Conservation (phyloP, 2,888 invertebrate genomes). For the Eueremaeus valkanovi region DNA sequence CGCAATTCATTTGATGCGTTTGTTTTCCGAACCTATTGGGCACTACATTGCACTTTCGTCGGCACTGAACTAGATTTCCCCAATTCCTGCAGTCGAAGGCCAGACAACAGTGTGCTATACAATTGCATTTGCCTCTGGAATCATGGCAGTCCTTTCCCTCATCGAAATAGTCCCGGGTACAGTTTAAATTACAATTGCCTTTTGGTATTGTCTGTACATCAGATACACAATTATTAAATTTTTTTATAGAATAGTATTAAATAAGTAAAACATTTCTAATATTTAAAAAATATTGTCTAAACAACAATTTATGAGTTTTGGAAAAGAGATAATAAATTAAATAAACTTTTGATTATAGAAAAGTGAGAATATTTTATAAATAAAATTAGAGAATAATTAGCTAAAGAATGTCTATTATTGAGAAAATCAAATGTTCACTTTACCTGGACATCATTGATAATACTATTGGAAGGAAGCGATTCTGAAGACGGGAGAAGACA, state of each 20-base stretch:
- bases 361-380: no score
- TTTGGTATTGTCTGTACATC: neutral
- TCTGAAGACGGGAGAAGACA: neutral
- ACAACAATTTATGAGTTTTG: no score
- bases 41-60: slow-evolving; percentile 35
- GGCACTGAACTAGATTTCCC: slow-evolving; percentile 38
- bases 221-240: no score
- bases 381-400: no score
- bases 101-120: slow-evolving; percentile 39
- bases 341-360: no score
- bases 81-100: slow-evolving; percentile 39
- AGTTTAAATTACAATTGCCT: slow-evolving; percentile 23
- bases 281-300: no score
- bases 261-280: no score
- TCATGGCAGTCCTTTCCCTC: slow-evolving; percentile 40
- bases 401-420: no score
- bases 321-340: no score
- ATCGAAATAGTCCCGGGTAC: slow-evolving; percentile 33
- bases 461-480: neutral
- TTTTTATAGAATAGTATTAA: no score
- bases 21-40: slow-evolving; percentile 33
- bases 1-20: slow-evolving; percentile 12
- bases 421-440: neutral
- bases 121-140: slow-evolving; percentile 14
- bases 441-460: slow-evolving; percentile 1